phyloP scores from a whole-genome alignment of 2,113 vertebrate genomes.

The Limanda limanda region DNA sequence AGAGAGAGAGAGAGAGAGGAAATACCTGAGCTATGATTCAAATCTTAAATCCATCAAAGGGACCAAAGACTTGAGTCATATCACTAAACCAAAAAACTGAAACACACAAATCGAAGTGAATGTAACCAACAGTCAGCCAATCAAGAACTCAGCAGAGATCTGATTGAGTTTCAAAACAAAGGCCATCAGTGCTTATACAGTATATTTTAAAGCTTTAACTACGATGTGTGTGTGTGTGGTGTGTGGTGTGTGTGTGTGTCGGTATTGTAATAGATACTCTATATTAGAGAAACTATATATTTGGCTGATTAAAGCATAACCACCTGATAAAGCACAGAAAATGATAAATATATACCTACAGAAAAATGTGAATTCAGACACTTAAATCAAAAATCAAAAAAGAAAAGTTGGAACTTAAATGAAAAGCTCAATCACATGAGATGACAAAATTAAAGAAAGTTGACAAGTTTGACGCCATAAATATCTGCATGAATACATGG shows the following conservation, averaged over 20 bases:
- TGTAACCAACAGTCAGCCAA: background rate
- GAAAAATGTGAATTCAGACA: background rate
- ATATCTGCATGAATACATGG: background rate
- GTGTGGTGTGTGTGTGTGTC: background rate
- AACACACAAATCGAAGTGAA: constrained; percentile 42
- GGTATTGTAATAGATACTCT: no score
- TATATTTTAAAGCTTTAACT: background rate
- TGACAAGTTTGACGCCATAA: background rate
- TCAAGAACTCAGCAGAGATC: background rate
- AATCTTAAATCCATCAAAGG: constrained; percentile 62
- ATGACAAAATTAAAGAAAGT: no score
- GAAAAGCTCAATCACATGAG: no score
- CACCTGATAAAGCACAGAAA: background rate
- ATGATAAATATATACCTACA: background rate
- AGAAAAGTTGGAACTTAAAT: background rate
- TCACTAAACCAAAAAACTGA: constrained; percentile 42
- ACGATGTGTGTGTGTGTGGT: background rate
- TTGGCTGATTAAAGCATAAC: background rate
- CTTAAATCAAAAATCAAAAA: constrained; percentile 1
- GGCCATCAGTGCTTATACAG: background rate
- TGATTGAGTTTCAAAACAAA: constrained; percentile 43
- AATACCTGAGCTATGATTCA: constrained; percentile 64
- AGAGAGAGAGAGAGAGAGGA: constrained; percentile 17
- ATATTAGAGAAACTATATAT: background rate
- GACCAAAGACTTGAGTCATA: constrained; percentile 54